Percentiles rank a stretch among this genome's conserved stretches.
phyloP scores from a whole-genome alignment of 1,140 invertebrate genomes.

The Pseudomyrmex concolor region DNA sequence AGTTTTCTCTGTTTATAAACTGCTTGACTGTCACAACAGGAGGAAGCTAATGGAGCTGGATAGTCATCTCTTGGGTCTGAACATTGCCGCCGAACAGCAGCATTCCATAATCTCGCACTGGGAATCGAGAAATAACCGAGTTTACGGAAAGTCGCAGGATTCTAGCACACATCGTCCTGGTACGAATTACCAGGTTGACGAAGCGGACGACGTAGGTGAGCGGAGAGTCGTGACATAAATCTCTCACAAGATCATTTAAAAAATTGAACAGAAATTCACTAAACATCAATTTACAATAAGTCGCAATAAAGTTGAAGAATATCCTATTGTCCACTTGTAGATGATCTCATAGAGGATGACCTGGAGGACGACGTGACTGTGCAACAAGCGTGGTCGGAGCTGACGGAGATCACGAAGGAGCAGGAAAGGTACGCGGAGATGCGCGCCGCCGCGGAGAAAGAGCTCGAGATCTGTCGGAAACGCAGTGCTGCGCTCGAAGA shows the following conservation, averaged over 20 bases:
- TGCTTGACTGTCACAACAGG: conserved; percentile 73
- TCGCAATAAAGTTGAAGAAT: background rate
- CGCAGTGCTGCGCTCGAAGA: conserved; percentile 92
- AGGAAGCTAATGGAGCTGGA: conserved; percentile 94
- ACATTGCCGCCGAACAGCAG: conserved; percentile 93
- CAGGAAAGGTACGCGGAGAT: conserved; percentile 92
- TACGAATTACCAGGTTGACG: conserved; percentile 86
- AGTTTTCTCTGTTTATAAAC: background rate
- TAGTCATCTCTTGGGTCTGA: conserved; percentile 92
- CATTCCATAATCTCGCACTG: conserved; percentile 94
- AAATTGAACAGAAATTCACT: background rate
- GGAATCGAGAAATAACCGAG: conserved; percentile 91
- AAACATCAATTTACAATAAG: background rate
- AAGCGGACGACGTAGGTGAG: conserved; percentile 84
- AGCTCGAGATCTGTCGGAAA: conserved; percentile 91
- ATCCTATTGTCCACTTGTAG: conserved; percentile 41
- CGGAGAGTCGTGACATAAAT: background rate
- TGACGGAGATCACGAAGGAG: conserved; percentile 93
- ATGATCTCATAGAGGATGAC: conserved; percentile 79
- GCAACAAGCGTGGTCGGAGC: conserved; percentile 93
- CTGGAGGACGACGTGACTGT: conserved; percentile 89
- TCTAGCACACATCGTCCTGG: conserved; percentile 81
- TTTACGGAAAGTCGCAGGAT: conserved; percentile 88
- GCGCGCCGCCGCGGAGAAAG: conserved; percentile 90
- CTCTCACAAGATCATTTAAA: too few species aligned